These are phyloP conservation scores for Camponotus floridanus DNA, from an alignment of 1,140 invertebrate species.

Conservation along the genomic window DNA sequence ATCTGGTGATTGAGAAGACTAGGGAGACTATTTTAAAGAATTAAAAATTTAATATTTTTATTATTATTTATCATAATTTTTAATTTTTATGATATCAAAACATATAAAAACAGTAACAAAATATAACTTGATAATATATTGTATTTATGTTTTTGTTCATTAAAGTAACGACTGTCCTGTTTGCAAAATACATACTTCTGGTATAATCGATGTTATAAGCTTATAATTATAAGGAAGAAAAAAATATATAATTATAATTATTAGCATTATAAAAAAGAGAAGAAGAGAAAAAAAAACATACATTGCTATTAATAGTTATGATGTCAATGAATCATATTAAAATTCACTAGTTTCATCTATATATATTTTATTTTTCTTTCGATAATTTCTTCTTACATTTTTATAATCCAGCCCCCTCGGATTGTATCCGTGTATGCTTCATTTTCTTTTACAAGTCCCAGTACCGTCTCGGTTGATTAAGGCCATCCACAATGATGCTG, in stretches of 20 bases:
- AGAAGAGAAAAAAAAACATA: not conserved
- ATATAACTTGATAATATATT: too few species aligned
- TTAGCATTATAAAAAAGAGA: too few species aligned
- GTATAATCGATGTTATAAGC: not conserved
- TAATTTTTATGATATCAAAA: too few species aligned
- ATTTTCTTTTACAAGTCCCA: conserved; percentile 62
- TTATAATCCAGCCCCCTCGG: conserved; percentile 17
- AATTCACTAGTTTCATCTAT: not conserved
- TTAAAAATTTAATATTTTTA: too few species aligned
- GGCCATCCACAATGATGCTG: conserved; percentile 76
- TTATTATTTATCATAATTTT: too few species aligned
- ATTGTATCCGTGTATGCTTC: conserved; percentile 47
- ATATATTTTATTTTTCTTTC: not conserved
- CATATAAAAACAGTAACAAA: too few species aligned
- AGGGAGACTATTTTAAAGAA: too few species aligned
- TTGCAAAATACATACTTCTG: not conserved
- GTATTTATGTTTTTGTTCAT: too few species aligned
- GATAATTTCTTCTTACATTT: conserved; percentile 13
- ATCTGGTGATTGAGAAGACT: too few species aligned
- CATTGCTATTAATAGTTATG: not conserved
- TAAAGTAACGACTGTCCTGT: too few species aligned
- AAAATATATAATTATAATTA: not conserved
- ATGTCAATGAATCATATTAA: not conserved
- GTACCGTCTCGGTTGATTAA: conserved; percentile 71
- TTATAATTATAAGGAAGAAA: not conserved